phyloP scores from a whole-genome alignment of 1,140 invertebrate genomes.

The Drosophila suzukii region DNA sequence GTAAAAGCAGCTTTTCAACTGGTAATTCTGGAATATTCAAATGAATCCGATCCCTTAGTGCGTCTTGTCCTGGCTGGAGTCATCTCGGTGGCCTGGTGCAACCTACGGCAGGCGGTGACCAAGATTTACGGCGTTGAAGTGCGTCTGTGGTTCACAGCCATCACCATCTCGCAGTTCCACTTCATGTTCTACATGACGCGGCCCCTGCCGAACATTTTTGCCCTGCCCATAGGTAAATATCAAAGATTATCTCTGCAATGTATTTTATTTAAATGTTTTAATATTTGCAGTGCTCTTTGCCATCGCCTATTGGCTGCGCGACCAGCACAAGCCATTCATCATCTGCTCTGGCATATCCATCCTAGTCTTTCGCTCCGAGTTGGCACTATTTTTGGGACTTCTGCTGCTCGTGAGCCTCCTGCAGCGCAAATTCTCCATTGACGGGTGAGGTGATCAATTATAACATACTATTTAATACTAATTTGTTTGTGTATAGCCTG shows the following conservation, averaged over 20 bases:
- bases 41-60: constrained; percentile 87
- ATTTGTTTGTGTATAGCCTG: constrained; percentile 86
- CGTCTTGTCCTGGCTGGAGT: constrained; percentile 90
- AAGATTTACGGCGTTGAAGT: constrained; percentile 92
- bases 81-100: constrained; percentile 90
- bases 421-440: constrained; percentile 86
- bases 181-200: constrained; percentile 98
- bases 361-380: constrained; percentile 96
- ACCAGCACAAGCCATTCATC: constrained; percentile 91
- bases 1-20: constrained; percentile 87
- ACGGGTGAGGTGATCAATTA: constrained; percentile 84
- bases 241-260: background rate
- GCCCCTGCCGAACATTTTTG: constrained; percentile 98
- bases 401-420: constrained; percentile 93
- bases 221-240: constrained; percentile 92
- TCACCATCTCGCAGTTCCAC: constrained; percentile 97
- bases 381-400: constrained; percentile 94
- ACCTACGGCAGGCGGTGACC: constrained; percentile 89
- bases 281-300: constrained; percentile 93
- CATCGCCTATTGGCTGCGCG: constrained; percentile 93
- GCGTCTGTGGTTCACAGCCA: constrained; percentile 92
- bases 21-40: constrained; percentile 2
- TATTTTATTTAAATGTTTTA: background rate
- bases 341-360: constrained; percentile 93
- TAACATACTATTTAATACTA: constrained; percentile 2